Evolutionary conservation across 1,140 invertebrate species (phyloP), one percentile per base, ranked within the genome.

Genomic region (Caenorhabditis briggsae): DNA sequence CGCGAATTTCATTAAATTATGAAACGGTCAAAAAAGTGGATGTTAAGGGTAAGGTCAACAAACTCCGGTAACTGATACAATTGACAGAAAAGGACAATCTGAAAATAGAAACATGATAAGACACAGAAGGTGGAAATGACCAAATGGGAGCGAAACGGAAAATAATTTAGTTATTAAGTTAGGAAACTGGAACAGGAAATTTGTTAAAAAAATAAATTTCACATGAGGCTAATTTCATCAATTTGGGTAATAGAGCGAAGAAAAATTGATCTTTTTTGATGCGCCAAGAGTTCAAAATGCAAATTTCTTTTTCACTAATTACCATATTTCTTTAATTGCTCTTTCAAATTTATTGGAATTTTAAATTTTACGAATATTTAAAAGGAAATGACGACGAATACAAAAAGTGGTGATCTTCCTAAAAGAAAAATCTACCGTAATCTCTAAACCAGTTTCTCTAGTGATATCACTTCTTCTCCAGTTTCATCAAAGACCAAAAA

Each of bases 281-380:
- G 16, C 16, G 11, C 20, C 56, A 58, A 58, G 56, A 58, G 56
- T 58, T 58, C 56, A 58, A 58, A 58, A 58, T 58, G 56, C n/a
- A n/a, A 58, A 58, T 58, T 58, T 58, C 56, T 58, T 18, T 58
- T n/a, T n/a, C n/a, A n/a, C 56, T n/a, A 58, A 58, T 58, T 58
- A 58, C 3, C 56, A 58, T 58, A 58, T 58, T 58, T 58, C 18
- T n/a, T n/a, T 58, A 8, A 58, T 20, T n/a, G 20, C 56, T 8
- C 18, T 58, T 11, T 53, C 50, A 16, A 14, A 11, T 8, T 53
- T 16, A 53, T 53, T 53, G 6, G 50, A 11, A 53, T 53, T 2
- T 53, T 53, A 2, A 53, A 53, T 53, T 53, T 53, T 53, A 14
- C 18, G 56, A 20, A 20, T 20, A 20, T 58, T 58, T 58, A 8